phyloP scores from a whole-genome alignment of 2,888 invertebrate species.

The Elmis aenea region DNA sequence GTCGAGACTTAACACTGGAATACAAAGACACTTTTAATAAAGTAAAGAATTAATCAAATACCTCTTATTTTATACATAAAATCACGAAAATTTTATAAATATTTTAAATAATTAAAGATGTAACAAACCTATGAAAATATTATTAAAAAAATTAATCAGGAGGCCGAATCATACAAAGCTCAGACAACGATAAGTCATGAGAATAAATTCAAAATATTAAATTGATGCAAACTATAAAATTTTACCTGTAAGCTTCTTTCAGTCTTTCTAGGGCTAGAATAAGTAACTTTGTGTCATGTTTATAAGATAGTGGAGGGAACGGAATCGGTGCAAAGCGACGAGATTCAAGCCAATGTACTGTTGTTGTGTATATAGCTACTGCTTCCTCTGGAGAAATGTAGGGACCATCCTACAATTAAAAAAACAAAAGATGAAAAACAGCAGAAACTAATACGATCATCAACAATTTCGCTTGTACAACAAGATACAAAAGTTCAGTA shows the following conservation, averaged over 20 bases:
- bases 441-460: neutral
- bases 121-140: too few species aligned
- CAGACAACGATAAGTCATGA: too few species aligned
- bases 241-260: constrained; percentile 86
- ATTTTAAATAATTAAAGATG: constrained; percentile 3
- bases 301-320: constrained; percentile 98
- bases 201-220: neutral
- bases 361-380: constrained; percentile 98
- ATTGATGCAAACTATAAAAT: neutral
- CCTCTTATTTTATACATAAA: too few species aligned
- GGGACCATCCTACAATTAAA: constrained; percentile 77
- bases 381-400: constrained; percentile 99
- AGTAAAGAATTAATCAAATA: too few species aligned
- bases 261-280: constrained; percentile 94
- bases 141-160: too few species aligned
- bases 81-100: too few species aligned
- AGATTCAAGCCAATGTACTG: constrained; percentile 99
- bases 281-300: constrained; percentile 97
- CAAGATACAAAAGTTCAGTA: neutral
- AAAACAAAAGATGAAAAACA: neutral
- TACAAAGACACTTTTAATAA: constrained; percentile 10
- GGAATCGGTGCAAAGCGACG: constrained; percentile 98
- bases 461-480: too few species aligned
- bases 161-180: too few species aligned
- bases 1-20: constrained; percentile 84